Base-by-base conservation (phyloP, 2,113 vertebrate species). In the Corythoichthys haematopterus region DNA sequence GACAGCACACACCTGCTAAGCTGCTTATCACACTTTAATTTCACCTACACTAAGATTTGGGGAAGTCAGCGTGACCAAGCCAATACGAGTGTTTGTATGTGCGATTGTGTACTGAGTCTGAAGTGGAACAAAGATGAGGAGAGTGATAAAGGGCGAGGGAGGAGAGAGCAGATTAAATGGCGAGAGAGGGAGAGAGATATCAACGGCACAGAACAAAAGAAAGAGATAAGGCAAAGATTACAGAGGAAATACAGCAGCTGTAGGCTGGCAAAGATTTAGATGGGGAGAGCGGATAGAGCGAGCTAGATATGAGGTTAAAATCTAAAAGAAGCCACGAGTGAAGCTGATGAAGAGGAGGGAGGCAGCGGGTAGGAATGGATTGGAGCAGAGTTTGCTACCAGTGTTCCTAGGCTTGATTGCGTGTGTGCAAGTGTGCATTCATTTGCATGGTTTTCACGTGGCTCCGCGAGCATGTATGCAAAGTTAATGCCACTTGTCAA, bases 11-110 rank as follows among this genome's bases (percentile, higher is more conserved):
- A 90, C 88, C 87, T 88, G 83, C 77, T 90, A 90, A 90, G 88
- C 82, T 80, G 83, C 85, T 90, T 90, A 90, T 90, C 88, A 80
- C 84, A 88, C 87, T 90, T 88, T 88, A 84, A 88, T 90, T 90
- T 88, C 77, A 88, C 80, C 84, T 82, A 81, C 78, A 76, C 76
- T 43, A 70, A 80, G 84, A 86, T 85, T 71, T 70, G 75, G 53
- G 38, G 76, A 85, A 74, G 77, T 69, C 70, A 66, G 76, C 60
- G 48, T 75, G 81, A 84, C 81, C 71, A 85, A 84, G 84, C 74
- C 76, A 69, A 81, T 76, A 72, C 67, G 77, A 45, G 16, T 57
- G 20, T 57, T 69, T 56, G 58, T 37, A n/a, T 63, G 57, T 63
- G 52, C 33, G 37, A 16, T 8, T 2, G 74, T 60, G 68, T 11